phyloP scores from a whole-genome alignment of 2,888 invertebrate species.

The Endotricha flammealis region DNA sequence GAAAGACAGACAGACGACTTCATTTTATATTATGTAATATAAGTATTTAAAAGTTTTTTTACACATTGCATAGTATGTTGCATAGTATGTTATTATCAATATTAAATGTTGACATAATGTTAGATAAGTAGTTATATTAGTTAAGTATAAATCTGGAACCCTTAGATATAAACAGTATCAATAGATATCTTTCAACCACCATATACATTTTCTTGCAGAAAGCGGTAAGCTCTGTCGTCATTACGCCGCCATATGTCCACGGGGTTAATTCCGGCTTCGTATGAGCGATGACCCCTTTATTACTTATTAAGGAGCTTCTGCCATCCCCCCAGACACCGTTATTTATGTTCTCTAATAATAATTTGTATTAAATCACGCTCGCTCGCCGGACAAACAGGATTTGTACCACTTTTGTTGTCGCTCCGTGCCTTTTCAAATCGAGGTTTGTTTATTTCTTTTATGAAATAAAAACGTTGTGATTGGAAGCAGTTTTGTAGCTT shows the following conservation, averaged over 20 bases:
- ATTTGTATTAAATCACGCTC: constrained; percentile 77
- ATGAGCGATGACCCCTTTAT: constrained; percentile 77
- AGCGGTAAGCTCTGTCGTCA: constrained; percentile 18
- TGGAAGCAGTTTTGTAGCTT: constrained; percentile 7
- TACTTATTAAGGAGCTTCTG: constrained; percentile 74
- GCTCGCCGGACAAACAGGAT: constrained; percentile 71
- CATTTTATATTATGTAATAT: too few relatives aligned
- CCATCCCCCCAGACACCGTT: constrained; percentile 59
- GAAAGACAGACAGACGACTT: too few relatives aligned
- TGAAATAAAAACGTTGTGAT: constrained; percentile 36
- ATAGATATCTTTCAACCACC: too few relatives aligned
- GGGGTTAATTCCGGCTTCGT: constrained; percentile 61
- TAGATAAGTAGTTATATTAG: too few relatives aligned
- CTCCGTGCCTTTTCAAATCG: constrained; percentile 42
- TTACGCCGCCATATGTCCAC: constrained; percentile 54
- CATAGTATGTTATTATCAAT: too few relatives aligned
- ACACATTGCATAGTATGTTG: too few relatives aligned
- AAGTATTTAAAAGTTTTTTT: too few relatives aligned
- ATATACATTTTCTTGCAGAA: background rate
- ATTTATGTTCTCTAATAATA: constrained; percentile 78
- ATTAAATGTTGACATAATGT: too few relatives aligned
- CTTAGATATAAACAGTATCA: too few relatives aligned
- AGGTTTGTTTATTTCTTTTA: constrained; percentile 44
- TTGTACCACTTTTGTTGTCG: constrained; percentile 72
- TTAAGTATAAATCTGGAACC: too few relatives aligned